A percentile compares a stretch with the other conserved stretches of the same genome.
Conservation (phyloP, 2,797 vertebrate species). For the Helostoma temminkii region DNA sequence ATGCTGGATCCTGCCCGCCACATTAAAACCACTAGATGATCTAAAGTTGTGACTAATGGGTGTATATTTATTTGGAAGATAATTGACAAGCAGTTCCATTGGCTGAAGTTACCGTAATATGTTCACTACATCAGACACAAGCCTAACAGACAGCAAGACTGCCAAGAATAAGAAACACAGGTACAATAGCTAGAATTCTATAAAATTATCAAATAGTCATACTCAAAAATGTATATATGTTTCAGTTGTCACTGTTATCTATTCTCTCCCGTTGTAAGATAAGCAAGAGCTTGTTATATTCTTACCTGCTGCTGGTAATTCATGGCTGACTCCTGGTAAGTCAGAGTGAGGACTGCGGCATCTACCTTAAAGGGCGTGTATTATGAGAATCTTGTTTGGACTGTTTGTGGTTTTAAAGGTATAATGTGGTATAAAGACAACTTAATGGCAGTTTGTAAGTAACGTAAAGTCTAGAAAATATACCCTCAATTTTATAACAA, state of each 20-base stretch:
- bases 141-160: too few relatives aligned
- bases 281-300: neutral
- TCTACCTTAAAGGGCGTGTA: constrained; percentile 16
- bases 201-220: too few relatives aligned
- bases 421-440: neutral
- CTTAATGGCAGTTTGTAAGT: constrained; percentile 14
- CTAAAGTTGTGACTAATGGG: too few relatives aligned
- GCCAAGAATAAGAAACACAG: too few relatives aligned
- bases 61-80: too few relatives aligned
- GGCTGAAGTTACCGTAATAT: neutral
- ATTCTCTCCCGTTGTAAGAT: neutral
- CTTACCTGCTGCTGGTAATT: constrained; percentile 48
- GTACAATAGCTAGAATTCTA: too few relatives aligned
- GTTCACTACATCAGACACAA: neutral
- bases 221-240: neutral
- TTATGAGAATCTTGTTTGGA: constrained; percentile 40
- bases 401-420: neutral
- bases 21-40: too few relatives aligned
- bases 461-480: too few relatives aligned
- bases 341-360: neutral
- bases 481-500: too few relatives aligned
- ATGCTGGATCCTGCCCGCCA: too few relatives aligned
- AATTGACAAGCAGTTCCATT: neutral
- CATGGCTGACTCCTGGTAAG: constrained; percentile 29
- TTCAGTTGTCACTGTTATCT: too few relatives aligned